A percentile compares a stretch with the other conserved stretches of the same genome.
These are phyloP conservation scores for Cirrhinus molitorella DNA, from an alignment of 2,797 vertebrate species.

Conservation along the genomic window DNA sequence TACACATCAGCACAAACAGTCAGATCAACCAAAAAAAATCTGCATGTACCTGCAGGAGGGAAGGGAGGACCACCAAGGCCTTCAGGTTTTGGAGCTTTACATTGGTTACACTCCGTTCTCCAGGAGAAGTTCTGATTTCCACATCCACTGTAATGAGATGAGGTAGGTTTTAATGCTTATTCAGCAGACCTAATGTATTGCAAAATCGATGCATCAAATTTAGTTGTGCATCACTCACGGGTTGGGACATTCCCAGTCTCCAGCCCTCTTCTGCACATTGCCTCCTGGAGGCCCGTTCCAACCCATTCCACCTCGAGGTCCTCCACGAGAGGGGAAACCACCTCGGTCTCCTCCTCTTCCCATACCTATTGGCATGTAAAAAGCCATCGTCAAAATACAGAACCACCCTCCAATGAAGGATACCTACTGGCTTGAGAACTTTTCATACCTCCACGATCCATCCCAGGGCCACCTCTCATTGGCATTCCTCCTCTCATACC, in stretches of 20 bases:
- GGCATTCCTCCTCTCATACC: constrained; percentile 85
- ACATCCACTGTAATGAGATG: constrained; percentile 77
- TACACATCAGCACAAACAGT: not conserved
- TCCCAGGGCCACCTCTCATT: constrained; percentile 78
- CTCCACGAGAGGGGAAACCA: constrained; percentile 87
- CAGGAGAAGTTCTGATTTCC: constrained; percentile 99
- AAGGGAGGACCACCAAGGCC: constrained; percentile 89
- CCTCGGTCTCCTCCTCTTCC: constrained; percentile 91
- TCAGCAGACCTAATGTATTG: not conserved
- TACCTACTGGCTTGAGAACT: not conserved
- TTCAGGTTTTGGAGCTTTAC: constrained; percentile 97
- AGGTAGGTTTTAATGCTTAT: not conserved
- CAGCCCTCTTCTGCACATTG: constrained; percentile 91
- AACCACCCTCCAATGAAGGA: not conserved
- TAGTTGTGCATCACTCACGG: constrained; percentile 80
- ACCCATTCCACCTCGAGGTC: constrained; percentile 86
- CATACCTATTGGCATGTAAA: constrained; percentile 45
- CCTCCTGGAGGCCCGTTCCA: constrained; percentile 89
- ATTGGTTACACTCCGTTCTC: constrained; percentile 99
- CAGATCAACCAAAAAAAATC: not conserved
- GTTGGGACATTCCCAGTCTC: constrained; percentile 98
- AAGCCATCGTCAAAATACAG: not conserved
- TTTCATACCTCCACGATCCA: constrained; percentile 89
- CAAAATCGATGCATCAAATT: not conserved
- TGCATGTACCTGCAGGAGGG: constrained; percentile 80